phyloP scores from a whole-genome alignment of 1,140 invertebrate genomes.

The Neodiprion lecontei region DNA sequence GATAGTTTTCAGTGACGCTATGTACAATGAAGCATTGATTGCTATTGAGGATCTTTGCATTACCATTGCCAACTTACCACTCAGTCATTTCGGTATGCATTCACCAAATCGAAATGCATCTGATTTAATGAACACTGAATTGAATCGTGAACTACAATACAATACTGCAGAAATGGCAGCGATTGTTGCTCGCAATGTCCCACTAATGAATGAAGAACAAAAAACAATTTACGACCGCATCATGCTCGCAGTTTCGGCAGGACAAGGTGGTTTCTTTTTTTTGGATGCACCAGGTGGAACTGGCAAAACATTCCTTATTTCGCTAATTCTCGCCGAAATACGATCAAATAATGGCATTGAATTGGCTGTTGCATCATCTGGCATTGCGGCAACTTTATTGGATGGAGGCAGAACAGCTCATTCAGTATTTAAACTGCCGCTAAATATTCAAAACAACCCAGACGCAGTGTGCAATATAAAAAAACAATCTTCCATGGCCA shows the following conservation, averaged over 20 bases:
- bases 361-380: conserved; percentile 35
- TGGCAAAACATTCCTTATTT: conserved; percentile 44
- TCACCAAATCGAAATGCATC: no score
- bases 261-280: conserved; percentile 32
- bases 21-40: no score
- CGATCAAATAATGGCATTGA: conserved; percentile 10
- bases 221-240: background rate
- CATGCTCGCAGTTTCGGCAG: background rate
- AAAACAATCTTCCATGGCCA: conserved; percentile 30
- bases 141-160: conserved; percentile 46
- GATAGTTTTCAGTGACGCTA: no score
- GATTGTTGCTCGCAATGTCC: no score
- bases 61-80: no score
- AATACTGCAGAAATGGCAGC: conserved; percentile 24
- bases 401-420: conserved; percentile 38
- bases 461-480: conserved; percentile 44
- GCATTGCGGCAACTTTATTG: conserved; percentile 41
- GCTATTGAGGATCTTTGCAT: no score
- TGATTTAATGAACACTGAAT: conserved; percentile 41
- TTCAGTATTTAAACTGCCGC: conserved; percentile 34
- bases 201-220: no score
- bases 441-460: conserved; percentile 36
- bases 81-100: no score
- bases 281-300: conserved; percentile 40
- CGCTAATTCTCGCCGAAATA: conserved; percentile 26